These are phyloP conservation scores for Platysteira castanea DNA, from an alignment of 2,113 vertebrate species.

Conservation along the genomic window DNA sequence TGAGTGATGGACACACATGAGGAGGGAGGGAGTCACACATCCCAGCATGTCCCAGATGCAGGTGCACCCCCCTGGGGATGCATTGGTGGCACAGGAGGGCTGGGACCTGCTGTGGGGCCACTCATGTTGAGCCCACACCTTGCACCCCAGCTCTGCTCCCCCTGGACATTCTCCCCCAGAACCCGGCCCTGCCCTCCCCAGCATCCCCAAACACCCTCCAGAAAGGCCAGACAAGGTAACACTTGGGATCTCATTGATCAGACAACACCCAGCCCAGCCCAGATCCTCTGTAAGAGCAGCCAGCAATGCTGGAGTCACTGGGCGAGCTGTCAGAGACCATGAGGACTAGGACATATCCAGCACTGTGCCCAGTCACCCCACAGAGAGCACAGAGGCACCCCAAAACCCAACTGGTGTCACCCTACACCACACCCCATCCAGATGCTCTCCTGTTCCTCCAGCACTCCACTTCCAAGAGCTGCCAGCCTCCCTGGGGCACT, in stretches of 20 bases:
- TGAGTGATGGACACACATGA: background rate
- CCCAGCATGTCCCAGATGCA: no score
- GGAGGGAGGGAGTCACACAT: background rate
- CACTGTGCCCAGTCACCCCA: background rate
- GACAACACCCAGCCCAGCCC: background rate
- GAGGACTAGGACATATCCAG: background rate
- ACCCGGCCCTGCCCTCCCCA: rapidly evolving
- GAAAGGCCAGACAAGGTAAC: background rate
- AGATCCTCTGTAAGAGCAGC: background rate
- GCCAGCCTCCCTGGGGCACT: background rate
- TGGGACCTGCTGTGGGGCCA: background rate
- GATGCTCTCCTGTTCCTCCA: background rate
- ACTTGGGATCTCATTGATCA: background rate
- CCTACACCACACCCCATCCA: background rate
- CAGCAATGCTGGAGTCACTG: background rate
- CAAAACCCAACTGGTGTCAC: background rate
- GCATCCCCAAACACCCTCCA: background rate
- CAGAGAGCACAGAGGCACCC: background rate
- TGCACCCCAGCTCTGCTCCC: background rate
- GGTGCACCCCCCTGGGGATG: background rate
- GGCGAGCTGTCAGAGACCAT: background rate
- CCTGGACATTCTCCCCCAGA: background rate
- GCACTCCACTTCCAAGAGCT: background rate
- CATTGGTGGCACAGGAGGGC: rapidly evolving
- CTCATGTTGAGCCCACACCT: rapidly evolving